These are phyloP conservation scores for Caenorhabditis zanzibari DNA, from an alignment of 2,888 invertebrate genomes.

Conservation along the genomic window DNA sequence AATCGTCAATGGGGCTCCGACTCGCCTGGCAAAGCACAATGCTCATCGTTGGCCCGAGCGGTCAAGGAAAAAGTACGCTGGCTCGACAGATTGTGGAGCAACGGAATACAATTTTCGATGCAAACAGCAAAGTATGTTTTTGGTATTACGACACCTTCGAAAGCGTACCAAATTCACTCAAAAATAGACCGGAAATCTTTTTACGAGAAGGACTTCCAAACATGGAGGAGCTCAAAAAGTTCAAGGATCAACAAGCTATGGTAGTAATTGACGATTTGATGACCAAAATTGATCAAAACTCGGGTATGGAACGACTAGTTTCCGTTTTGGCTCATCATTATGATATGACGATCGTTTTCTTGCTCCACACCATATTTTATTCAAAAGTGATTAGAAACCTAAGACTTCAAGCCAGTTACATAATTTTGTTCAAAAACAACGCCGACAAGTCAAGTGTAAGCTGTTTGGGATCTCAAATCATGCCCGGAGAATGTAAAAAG, in stretches of 20 bases:
- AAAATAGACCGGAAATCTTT: background rate
- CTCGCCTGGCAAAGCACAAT: constrained; percentile 15
- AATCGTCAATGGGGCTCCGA: background rate
- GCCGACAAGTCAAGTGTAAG: constrained; percentile 36
- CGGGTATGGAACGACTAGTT: constrained; percentile 27
- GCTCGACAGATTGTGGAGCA: constrained; percentile 18
- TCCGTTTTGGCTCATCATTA: constrained; percentile 41
- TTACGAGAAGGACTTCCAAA: constrained; percentile 19
- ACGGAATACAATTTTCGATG: constrained; percentile 19
- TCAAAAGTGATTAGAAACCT: constrained; percentile 32
- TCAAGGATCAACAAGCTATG: constrained; percentile 6
- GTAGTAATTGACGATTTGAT: constrained; percentile 22
- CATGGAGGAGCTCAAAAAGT: constrained; percentile 27
- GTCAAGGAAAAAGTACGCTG: constrained; percentile 29
- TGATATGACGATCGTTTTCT: constrained; percentile 21
- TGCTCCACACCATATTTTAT: constrained; percentile 33
- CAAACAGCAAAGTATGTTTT: constrained; percentile 13
- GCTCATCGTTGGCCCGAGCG: constrained; percentile 14
- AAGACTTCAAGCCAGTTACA: constrained; percentile 28
- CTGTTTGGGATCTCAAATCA: constrained; percentile 24
- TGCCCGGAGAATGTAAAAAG: constrained; percentile 12
- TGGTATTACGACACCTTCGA: constrained; percentile 37
- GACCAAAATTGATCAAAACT: constrained; percentile 37
- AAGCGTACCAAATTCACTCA: constrained; percentile 25
- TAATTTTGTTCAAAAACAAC: constrained; percentile 39